Conservation (phyloP, 2,797 vertebrate species). For the Gymnocypris eckloni region DNA sequence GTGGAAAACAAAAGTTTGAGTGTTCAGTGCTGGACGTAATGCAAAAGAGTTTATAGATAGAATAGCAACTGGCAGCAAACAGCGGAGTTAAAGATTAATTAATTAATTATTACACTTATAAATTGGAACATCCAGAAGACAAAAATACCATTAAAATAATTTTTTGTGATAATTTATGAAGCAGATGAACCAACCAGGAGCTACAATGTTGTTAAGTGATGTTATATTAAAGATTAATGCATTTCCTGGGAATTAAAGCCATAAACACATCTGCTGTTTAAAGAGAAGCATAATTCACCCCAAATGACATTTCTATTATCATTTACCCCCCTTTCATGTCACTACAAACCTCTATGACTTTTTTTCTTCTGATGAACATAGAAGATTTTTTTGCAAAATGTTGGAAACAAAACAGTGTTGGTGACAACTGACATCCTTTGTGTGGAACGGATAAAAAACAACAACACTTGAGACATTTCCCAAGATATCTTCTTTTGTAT, state of each 20-base stretch:
- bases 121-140: not conserved
- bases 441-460: not conserved
- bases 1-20: not conserved
- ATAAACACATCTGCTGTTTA: not conserved
- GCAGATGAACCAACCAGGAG: not conserved
- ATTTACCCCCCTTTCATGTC: not conserved
- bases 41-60: not conserved
- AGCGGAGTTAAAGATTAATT: not conserved
- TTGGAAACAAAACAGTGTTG: not conserved
- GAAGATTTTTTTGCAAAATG: not conserved
- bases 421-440: not conserved
- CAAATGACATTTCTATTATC: not conserved
- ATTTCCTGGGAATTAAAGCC: not conserved
- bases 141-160: not conserved
- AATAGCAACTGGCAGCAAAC: not conserved
- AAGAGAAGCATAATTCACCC: not conserved
- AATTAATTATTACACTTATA: constrained; percentile 15
- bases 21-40: not conserved
- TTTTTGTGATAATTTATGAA: not conserved
- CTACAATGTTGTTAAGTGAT: not conserved
- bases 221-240: not conserved
- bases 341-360: not conserved
- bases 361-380: not conserved
- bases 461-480: not conserved
- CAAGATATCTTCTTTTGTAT: not conserved